Evolutionary conservation across 2,797 vertebrate genomes (phyloP).

Genomic region (Acipenser oxyrinchus): DNA sequence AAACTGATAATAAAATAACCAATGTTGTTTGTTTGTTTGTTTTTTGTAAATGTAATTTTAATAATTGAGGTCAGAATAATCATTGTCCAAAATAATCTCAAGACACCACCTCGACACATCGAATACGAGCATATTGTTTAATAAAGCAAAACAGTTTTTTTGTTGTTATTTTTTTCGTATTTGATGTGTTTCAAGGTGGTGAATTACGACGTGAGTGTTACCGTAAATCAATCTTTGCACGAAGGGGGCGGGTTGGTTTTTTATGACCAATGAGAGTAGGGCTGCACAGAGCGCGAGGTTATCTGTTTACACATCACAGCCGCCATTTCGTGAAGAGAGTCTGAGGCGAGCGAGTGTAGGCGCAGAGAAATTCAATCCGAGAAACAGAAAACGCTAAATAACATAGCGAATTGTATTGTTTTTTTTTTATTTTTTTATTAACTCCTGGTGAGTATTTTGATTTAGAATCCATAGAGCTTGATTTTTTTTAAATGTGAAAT

Average conservation of each 20-base stretch:
- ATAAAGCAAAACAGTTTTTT: too few species aligned
- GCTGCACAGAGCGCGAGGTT: too few species aligned
- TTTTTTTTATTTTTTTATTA: conserved; percentile 61
- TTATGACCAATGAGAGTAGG: not conserved
- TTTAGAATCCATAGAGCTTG: conserved; percentile 46
- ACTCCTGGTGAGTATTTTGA: conserved; percentile 67
- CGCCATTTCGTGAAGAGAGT: conserved; percentile 55
- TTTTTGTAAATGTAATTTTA: too few species aligned
- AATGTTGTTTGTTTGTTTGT: too few species aligned
- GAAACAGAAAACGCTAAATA: conserved; percentile 24
- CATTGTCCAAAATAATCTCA: too few species aligned
- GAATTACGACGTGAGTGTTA: too few species aligned
- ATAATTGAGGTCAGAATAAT: too few species aligned
- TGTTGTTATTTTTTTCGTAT: too few species aligned
- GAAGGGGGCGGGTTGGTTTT: not conserved
- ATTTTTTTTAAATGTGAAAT: conserved; percentile 50
- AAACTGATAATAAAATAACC: too few species aligned
- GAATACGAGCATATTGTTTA: too few species aligned
- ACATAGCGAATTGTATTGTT: conserved; percentile 36
- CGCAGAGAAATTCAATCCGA: not conserved
- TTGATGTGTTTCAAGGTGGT: too few species aligned
- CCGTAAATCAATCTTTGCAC: not conserved
- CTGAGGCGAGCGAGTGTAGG: not conserved
- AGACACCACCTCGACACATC: too few species aligned
- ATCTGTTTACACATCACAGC: not conserved